These are phyloP conservation scores for Drosophila paulistorum DNA, from an alignment of 1,140 invertebrate genomes.

Conservation along the genomic window DNA sequence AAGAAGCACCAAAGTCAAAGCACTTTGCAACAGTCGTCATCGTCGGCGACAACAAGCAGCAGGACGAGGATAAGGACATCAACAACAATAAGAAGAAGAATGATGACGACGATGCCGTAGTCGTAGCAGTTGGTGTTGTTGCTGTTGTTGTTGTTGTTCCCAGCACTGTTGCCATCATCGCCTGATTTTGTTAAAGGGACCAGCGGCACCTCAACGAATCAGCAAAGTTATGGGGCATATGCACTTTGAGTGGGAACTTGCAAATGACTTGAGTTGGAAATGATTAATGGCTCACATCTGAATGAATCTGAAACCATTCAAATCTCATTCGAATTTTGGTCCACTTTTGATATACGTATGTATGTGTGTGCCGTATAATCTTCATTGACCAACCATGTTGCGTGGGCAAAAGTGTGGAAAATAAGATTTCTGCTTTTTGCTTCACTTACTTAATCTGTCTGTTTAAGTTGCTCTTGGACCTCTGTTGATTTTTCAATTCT, in stretches of 20 bases:
- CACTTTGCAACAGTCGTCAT: slow-evolving; percentile 62
- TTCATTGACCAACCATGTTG: slow-evolving; percentile 1
- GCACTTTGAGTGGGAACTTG: slow-evolving; percentile 7
- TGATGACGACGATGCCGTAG: slow-evolving; percentile 12
- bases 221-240: slow-evolving; percentile 12
- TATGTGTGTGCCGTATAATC: not conserved
- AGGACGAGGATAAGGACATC: not conserved
- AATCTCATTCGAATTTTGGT: not conserved
- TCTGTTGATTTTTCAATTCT: too few relatives aligned
- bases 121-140: slow-evolving; percentile 5
- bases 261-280: slow-evolving; percentile 13
- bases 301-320: slow-evolving; percentile 9
- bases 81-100: slow-evolving; percentile 5
- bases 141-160: not conserved
- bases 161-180: slow-evolving; percentile 13
- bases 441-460: too few relatives aligned
- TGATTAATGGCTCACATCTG: slow-evolving; percentile 3
- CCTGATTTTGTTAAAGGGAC: slow-evolving; percentile 37
- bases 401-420: slow-evolving; percentile 20
- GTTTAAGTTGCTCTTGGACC: too few relatives aligned
- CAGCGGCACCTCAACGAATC: slow-evolving; percentile 1
- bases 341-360: not conserved
- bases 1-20: slow-evolving; percentile 66
- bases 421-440: not conserved
- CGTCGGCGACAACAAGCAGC: slow-evolving; percentile 8